Conservation (phyloP, 2,888 invertebrate genomes). For the Drosophila infuscata region DNA sequence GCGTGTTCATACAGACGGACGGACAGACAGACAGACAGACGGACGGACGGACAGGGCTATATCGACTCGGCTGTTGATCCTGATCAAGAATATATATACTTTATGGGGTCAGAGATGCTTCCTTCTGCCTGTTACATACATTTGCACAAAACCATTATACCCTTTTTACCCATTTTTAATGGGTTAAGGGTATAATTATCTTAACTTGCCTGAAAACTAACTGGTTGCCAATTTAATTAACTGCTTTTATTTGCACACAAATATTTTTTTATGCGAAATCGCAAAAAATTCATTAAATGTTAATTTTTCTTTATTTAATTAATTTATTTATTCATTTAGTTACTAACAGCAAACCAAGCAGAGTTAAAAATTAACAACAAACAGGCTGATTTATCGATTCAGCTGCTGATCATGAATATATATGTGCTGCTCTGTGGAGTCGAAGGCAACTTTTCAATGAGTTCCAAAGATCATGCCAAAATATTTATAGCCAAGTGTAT, state of each 20-base stretch:
- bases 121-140: no score
- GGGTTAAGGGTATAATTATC: no score
- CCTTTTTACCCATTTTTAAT: no score
- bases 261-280: background rate
- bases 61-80: no score
- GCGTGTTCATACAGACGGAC: no score
- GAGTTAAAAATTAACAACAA: background rate
- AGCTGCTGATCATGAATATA: background rate
- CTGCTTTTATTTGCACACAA: background rate
- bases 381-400: background rate
- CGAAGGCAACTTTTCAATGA: background rate
- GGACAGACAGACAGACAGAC: no score
- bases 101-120: no score
- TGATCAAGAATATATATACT: no score
- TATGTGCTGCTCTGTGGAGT: background rate
- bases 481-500: background rate
- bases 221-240: background rate
- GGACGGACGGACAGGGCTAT: no score
- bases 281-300: background rate
- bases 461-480: background rate
- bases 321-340: background rate
- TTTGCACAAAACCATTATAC: no score
- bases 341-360: background rate
- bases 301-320: background rate
- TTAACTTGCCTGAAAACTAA: background rate